Base-by-base conservation (phyloP, 2,113 vertebrate genomes). In the Chroicocephalus ridibundus region DNA sequence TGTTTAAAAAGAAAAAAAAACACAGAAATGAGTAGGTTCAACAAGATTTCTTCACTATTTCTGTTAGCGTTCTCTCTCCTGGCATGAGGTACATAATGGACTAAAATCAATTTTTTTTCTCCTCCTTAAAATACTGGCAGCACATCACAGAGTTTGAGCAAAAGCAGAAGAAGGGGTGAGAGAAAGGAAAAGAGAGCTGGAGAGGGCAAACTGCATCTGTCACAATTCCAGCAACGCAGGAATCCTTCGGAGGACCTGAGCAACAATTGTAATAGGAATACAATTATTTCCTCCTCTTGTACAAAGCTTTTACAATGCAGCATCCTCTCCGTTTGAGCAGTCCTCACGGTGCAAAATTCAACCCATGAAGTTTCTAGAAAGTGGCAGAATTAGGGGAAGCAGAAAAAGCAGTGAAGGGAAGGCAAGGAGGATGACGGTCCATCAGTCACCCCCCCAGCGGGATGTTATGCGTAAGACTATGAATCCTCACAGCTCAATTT, bases 51-150 rank as follows among this genome's bases (percentile, higher is more conserved):
- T 77, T 36, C 7, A 1, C 82, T 32, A 6, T 26, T 51, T 61
- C 90, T 36, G 3, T 18, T n/a, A 80, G 68, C 1, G 0, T 49
- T 76, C 58, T 91, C 72, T 62, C 68, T 92, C 77, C 72, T 42
- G 81, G 71, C 51, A 86, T 3, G 6, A 91, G 84, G 71, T 46
- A 49, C 75, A 68, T 52, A 49, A 89, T 19, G 17, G 64, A 60
- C 26, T 82, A 42, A 31, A 81, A 86, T 49, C 0, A 3, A 75
- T 86, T 57, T 71, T 82, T 86, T 55, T 10, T 65, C 21, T 47
- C 36, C 54, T 84, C 80, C 42, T 71, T 44, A 64, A 71, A 94
- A 89, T 42, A 85, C 77, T 87, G 93, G 47, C 83, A 91, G 86
- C 72, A 55, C 65, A 95, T 91, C 91, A 82, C 65, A 82, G 89